These are phyloP conservation scores for Semaprochilodus insignis DNA, from an alignment of 2,797 vertebrate genomes.

Conservation along the genomic window DNA sequence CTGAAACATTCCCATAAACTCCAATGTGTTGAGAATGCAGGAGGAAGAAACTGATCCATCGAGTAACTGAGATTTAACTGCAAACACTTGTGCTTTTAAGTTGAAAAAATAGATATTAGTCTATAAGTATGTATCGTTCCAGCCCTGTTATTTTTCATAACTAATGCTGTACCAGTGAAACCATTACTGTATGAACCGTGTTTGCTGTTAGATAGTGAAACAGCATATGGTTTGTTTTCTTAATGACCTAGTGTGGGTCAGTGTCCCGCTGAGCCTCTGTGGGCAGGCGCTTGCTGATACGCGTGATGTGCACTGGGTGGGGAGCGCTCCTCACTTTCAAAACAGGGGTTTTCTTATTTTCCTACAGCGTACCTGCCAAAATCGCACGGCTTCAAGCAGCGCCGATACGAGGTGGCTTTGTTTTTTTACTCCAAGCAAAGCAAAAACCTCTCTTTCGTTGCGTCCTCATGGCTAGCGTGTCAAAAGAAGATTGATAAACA, in stretches of 20 bases:
- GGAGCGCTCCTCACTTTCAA: conserved; percentile 63
- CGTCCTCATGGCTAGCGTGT: conserved; percentile 5
- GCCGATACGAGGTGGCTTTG: conserved; percentile 56
- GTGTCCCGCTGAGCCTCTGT: conserved; percentile 23
- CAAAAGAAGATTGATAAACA: conserved; percentile 10
- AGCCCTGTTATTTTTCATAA: conserved; percentile 19
- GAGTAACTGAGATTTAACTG: no score
- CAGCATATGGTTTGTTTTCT: conserved; percentile 4
- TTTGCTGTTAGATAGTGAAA: conserved; percentile 9
- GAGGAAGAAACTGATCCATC: no score
- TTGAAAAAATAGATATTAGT: no score
- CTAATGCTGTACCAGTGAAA: background rate
- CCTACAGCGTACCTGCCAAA: conserved; percentile 74
- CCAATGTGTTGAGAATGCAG: no score
- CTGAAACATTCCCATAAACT: background rate
- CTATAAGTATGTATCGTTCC: background rate
- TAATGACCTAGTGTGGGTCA: background rate
- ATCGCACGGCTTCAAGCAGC: conserved; percentile 68
- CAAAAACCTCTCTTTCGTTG: conserved; percentile 44
- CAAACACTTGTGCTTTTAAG: no score
- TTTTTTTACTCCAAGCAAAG: conserved; percentile 64
- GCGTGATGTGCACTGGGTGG: conserved; percentile 33
- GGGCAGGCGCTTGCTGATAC: background rate
- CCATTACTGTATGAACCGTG: conserved; percentile 21
- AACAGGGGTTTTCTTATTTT: conserved; percentile 68